Percentiles rank a stretch among this genome's conserved stretches.
These are phyloP conservation scores for Prunella himalayana DNA, from an alignment of 2,113 vertebrate species.

Conservation along the genomic window DNA sequence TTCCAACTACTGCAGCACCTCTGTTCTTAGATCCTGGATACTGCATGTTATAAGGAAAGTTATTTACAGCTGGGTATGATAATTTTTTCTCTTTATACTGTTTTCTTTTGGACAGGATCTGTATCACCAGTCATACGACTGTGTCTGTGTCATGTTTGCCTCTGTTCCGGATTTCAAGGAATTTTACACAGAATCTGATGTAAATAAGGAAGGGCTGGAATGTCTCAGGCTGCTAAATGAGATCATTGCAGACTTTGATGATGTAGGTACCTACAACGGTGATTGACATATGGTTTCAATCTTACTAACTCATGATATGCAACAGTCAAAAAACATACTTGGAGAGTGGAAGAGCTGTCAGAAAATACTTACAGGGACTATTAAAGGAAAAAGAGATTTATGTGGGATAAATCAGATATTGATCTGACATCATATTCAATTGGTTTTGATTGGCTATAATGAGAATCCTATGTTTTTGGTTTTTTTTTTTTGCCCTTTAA, in stretches of 20 bases:
- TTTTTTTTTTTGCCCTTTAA: neutral
- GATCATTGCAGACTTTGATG: constrained; percentile 97
- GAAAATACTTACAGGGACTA: neutral
- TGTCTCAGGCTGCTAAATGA: constrained; percentile 95
- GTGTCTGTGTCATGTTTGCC: constrained; percentile 97
- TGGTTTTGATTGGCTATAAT: neutral
- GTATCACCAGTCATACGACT: constrained; percentile 96
- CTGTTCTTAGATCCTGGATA: neutral
- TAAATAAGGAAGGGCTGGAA: constrained; percentile 97
- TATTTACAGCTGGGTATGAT: neutral
- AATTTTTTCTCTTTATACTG: neutral
- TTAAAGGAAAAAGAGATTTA: neutral
- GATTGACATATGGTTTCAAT: neutral
- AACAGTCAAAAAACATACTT: neutral
- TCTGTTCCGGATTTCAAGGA: constrained; percentile 99
- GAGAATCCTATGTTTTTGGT: neutral
- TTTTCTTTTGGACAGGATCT: constrained; percentile 79
- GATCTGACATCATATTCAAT: neutral
- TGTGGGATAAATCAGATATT: neutral
- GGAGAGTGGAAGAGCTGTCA: neutral
- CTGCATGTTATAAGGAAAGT: neutral
- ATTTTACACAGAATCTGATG: constrained; percentile 97
- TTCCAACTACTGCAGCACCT: neutral
- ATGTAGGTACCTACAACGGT: constrained; percentile 74
- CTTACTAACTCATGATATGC: neutral